These are phyloP conservation scores for Pantherophis vulpinus DNA, from an alignment of 2,797 vertebrate species.

Conservation along the genomic window DNA sequence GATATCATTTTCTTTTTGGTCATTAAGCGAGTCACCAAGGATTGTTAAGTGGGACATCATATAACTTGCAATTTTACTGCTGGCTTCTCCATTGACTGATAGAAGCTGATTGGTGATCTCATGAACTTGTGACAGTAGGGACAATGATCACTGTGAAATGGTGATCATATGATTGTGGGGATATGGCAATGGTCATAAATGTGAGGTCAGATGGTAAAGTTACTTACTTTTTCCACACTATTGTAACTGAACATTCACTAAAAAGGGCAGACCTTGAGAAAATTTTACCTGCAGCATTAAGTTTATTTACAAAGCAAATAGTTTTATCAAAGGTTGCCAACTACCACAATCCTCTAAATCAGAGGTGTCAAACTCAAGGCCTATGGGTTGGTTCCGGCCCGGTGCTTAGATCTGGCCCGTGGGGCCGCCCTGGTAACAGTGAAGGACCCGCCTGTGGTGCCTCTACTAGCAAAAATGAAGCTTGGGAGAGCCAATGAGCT, in stretches of 20 bases:
- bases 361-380: too few relatives aligned
- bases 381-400: too few relatives aligned
- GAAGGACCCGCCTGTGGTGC: too few relatives aligned
- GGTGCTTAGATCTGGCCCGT: too few relatives aligned
- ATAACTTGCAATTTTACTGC: not conserved
- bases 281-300: not conserved
- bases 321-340: not conserved
- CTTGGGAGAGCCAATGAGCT: too few relatives aligned
- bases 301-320: not conserved
- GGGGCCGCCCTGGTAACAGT: too few relatives aligned
- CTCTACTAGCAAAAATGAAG: too few relatives aligned
- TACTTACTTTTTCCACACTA: not conserved
- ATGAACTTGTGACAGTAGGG: not conserved
- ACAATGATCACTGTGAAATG: not conserved
- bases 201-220: not conserved
- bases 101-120: not conserved
- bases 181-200: not conserved
- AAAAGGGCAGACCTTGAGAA: not conserved
- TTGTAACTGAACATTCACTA: not conserved
- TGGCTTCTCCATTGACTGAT: not conserved
- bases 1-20: not conserved
- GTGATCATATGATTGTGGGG: not conserved
- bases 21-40: not conserved
- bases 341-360: not conserved
- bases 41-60: not conserved